Conservation (phyloP, 2,797 vertebrate species). For the Diplodus sargus region DNA sequence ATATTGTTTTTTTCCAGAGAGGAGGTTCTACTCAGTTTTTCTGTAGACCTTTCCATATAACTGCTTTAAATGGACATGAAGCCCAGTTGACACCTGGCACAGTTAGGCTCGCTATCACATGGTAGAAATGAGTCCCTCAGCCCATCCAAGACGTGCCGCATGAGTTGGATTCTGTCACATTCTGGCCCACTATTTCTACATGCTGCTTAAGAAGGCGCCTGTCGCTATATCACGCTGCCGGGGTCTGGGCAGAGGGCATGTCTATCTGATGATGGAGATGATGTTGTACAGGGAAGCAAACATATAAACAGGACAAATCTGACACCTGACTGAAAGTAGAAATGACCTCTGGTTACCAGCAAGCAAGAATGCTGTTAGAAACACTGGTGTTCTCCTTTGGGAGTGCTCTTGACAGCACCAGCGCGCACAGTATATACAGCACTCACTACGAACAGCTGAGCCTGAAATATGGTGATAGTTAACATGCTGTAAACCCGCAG, state of each 20-base stretch:
- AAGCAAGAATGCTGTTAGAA: conserved; percentile 24
- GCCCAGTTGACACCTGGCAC: conserved; percentile 15
- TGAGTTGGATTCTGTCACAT: conserved; percentile 20
- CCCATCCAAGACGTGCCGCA: not conserved
- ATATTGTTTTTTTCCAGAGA: too few species aligned
- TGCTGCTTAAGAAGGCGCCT: conserved; percentile 28
- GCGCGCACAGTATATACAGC: not conserved
- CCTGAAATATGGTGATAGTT: conserved; percentile 19
- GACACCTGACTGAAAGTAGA: conserved; percentile 23
- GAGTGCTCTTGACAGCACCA: conserved; percentile 11
- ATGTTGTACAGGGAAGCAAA: conserved; percentile 14
- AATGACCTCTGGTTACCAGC: conserved; percentile 4
- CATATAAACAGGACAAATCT: conserved; percentile 19
- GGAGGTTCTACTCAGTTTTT: not conserved
- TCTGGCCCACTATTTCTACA: conserved; percentile 17
- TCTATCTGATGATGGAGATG: conserved; percentile 26
- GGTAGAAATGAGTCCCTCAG: conserved; percentile 1
- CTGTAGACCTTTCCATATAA: not conserved
- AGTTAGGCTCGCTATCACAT: conserved; percentile 1
- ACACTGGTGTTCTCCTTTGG: not conserved
- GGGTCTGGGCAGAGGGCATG: conserved; percentile 17
- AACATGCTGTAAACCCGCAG: not conserved
- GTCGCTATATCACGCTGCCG: conserved; percentile 5
- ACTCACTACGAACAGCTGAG: conserved; percentile 1
- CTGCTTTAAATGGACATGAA: conserved; percentile 16